A percentile compares a stretch with the other conserved stretches of the same genome.
phyloP scores from a whole-genome alignment of 2,113 vertebrate genomes.

The Lagenorhynchus albirostris region DNA sequence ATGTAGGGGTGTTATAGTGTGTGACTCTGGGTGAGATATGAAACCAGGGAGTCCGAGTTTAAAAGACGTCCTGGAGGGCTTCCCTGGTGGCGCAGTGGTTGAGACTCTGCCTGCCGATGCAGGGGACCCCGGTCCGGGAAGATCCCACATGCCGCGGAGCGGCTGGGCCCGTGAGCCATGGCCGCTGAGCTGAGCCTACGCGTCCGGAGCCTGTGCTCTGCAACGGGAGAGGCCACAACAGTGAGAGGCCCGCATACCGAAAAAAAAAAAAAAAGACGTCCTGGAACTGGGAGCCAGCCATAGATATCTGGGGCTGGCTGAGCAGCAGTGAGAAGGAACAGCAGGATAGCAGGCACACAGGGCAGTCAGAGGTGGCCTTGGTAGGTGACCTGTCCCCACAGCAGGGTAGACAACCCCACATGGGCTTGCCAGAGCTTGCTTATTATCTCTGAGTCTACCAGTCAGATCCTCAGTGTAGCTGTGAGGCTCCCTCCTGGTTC shows the following conservation, averaged over 20 bases:
- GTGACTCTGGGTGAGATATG: not conserved
- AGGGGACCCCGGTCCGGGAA: too few relatives aligned
- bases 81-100: too few relatives aligned
- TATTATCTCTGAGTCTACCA: not conserved
- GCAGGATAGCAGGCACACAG: not conserved
- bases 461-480: not conserved
- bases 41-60: not conserved
- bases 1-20: not conserved
- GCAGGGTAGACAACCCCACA: not conserved
- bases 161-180: too few relatives aligned
- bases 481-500: not conserved
- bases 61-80: not conserved
- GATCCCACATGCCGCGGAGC: too few relatives aligned
- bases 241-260: too few relatives aligned
- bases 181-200: accelerated
- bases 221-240: too few relatives aligned
- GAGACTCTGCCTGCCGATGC: too few relatives aligned
- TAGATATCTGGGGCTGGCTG: not conserved
- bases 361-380: not conserved
- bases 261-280: not conserved
- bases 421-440: not conserved
- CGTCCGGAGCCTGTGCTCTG: too few relatives aligned
- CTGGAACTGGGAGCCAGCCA: not conserved
- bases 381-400: not conserved
- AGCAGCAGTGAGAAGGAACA: not conserved